These are phyloP conservation scores for Priocnemis perturbator DNA, from an alignment of 2,888 invertebrate genomes.

Conservation along the genomic window DNA sequence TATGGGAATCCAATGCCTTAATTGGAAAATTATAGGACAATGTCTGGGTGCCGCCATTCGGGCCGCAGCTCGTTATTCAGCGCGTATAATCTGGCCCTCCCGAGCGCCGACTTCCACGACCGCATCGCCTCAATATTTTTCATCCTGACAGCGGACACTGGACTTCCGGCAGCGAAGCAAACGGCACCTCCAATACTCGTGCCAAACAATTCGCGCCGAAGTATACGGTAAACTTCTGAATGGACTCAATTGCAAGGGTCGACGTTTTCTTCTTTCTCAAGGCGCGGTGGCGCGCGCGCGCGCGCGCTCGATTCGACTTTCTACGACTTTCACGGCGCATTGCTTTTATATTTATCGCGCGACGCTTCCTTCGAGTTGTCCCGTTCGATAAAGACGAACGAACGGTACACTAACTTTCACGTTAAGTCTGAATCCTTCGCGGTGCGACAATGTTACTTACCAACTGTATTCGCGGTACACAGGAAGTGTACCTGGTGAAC, in stretches of 20 bases:
- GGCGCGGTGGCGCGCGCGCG: not conserved
- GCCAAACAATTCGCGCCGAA: conserved; percentile 7
- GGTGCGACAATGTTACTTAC: conserved; percentile 44
- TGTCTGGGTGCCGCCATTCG: conserved; percentile 48
- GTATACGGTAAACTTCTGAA: conserved; percentile 3
- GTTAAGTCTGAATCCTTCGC: too few species aligned
- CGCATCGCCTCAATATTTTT: conserved; percentile 36
- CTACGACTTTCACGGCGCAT: not conserved
- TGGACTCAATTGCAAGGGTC: too few species aligned
- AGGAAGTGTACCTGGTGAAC: conserved; percentile 66
- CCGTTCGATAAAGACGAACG: not conserved
- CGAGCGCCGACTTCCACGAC: conserved; percentile 24
- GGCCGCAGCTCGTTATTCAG: conserved; percentile 48
- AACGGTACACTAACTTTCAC: not conserved
- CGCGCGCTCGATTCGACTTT: not conserved
- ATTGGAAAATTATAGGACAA: conserved; percentile 68
- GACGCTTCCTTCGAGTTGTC: not conserved
- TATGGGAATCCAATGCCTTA: conserved; percentile 66
- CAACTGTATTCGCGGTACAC: conserved; percentile 60
- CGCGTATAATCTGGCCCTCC: conserved; percentile 43
- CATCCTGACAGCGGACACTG: conserved; percentile 10
- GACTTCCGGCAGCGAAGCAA: not conserved
- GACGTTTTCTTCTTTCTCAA: not conserved
- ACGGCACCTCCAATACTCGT: conserved; percentile 1
- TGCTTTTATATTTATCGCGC: not conserved